A percentile compares a stretch with the other conserved stretches of the same genome.
Conservation (phyloP, 2,797 vertebrate genomes). For the Euphonia xanthogaster region DNA sequence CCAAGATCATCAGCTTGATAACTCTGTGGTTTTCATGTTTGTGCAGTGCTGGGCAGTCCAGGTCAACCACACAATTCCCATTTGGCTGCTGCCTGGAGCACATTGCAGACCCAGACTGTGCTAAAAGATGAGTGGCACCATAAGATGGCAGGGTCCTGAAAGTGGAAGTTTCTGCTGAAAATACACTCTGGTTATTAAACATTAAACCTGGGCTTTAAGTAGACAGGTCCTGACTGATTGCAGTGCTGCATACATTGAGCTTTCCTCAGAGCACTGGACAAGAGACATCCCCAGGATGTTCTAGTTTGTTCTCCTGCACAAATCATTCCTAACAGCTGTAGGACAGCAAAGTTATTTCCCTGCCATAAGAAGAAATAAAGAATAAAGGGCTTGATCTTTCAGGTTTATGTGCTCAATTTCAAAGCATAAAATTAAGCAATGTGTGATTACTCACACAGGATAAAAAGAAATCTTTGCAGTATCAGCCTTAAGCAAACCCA, state of each 20-base stretch:
- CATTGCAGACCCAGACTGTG: neutral
- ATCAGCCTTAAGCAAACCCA: neutral
- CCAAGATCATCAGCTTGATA: fast-evolving
- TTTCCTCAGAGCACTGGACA: neutral
- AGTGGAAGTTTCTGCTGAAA: neutral
- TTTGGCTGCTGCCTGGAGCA: neutral
- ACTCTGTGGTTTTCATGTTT: neutral
- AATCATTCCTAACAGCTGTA: neutral
- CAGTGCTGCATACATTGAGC: neutral
- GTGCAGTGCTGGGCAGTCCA: neutral
- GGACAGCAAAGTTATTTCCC: neutral
- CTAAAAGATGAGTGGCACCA: neutral
- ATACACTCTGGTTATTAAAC: neutral
- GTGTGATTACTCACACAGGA: neutral
- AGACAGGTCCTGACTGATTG: neutral
- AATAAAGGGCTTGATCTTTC: neutral
- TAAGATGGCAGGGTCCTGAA: neutral
- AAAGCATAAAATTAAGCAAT: neutral
- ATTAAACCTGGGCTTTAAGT: neutral
- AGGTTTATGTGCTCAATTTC: neutral
- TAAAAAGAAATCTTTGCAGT: neutral
- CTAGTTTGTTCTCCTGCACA: neutral
- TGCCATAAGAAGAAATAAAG: neutral
- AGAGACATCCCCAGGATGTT: neutral
- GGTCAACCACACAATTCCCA: fast-evolving